phyloP scores from a whole-genome alignment of 1,140 invertebrate genomes.

The Laodelphax striatellus region DNA sequence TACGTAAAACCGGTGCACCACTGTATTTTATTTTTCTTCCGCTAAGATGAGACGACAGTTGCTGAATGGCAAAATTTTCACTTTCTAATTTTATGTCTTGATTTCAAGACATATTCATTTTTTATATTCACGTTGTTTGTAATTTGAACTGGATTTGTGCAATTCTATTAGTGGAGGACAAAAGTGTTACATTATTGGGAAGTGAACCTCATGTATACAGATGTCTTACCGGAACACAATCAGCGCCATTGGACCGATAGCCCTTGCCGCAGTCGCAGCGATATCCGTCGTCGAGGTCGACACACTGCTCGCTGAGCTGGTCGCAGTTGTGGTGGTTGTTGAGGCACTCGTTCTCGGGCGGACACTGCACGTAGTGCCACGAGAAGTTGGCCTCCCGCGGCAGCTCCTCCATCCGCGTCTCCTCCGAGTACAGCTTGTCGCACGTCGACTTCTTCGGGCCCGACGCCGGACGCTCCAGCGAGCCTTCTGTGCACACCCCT shows the following conservation, averaged over 20 bases:
- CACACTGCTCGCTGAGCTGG: slow-evolving; percentile 69
- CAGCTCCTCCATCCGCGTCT: slow-evolving; percentile 14
- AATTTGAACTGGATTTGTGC: too few species aligned
- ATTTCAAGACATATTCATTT: too few species aligned
- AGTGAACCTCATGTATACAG: background rate
- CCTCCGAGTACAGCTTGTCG: slow-evolving; percentile 36
- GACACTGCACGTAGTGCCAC: slow-evolving; percentile 82
- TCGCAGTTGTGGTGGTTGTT: slow-evolving; percentile 89
- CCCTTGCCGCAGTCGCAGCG: slow-evolving; percentile 77
- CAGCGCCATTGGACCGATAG: slow-evolving; percentile 45
- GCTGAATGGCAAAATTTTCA: too few species aligned
- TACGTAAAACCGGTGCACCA: too few species aligned
- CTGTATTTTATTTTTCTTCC: too few species aligned
- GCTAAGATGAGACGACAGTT: too few species aligned
- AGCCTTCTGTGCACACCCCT: slow-evolving; percentile 65
- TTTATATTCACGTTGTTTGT: too few species aligned
- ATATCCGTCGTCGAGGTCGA: slow-evolving; percentile 61
- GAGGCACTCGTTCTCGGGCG: slow-evolving; percentile 84
- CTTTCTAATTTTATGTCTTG: too few species aligned
- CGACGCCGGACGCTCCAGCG: slow-evolving; percentile 55
- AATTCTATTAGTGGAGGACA: too few species aligned
- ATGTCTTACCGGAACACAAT: slow-evolving; percentile 16
- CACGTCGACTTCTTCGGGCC: slow-evolving; percentile 56
- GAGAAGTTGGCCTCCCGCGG: slow-evolving; percentile 34
- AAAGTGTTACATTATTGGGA: too few species aligned